These are phyloP conservation scores for Dreissena polymorpha DNA, from an alignment of 1,140 invertebrate genomes.

Conservation along the genomic window DNA sequence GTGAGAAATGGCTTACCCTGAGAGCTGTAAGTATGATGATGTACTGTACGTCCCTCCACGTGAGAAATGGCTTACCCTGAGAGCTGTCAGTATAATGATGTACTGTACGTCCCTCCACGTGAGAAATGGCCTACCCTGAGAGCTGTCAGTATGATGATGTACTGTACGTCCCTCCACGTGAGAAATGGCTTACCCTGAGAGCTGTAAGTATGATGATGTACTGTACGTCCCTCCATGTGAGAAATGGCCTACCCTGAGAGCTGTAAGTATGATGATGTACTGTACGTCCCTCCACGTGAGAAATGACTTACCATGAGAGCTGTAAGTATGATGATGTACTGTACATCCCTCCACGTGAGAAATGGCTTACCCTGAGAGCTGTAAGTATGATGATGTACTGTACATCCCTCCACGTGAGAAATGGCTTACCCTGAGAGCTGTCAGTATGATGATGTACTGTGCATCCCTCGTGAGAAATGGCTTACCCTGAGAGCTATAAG, in stretches of 20 bases:
- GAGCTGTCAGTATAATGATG: conserved; percentile 96
- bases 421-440: conserved; percentile 91
- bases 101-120: conserved; percentile 99
- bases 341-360: conserved; percentile 98
- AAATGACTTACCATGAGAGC: conserved; percentile 83
- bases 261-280: conserved; percentile 95
- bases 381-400: conserved; percentile 98
- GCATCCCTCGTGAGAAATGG: conserved; percentile 96
- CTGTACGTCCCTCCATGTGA: conserved; percentile 99
- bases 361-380: conserved; percentile 90
- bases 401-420: conserved; percentile 98
- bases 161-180: conserved; percentile 98
- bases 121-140: conserved; percentile 85
- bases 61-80: conserved; percentile 91
- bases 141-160: conserved; percentile 94
- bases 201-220: conserved; percentile 97
- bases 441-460: conserved; percentile 97
- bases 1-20: conserved; percentile 92
- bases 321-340: conserved; percentile 97
- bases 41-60: conserved; percentile 98
- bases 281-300: conserved; percentile 99
- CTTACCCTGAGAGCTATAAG: conserved; percentile 93
- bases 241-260: conserved; percentile 83
- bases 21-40: conserved; percentile 96
- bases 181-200: conserved; percentile 89